A percentile compares a stretch with the other conserved stretches of the same genome.
phyloP scores from a whole-genome alignment of 2,888 invertebrate species.

The Alsophila aescularia region DNA sequence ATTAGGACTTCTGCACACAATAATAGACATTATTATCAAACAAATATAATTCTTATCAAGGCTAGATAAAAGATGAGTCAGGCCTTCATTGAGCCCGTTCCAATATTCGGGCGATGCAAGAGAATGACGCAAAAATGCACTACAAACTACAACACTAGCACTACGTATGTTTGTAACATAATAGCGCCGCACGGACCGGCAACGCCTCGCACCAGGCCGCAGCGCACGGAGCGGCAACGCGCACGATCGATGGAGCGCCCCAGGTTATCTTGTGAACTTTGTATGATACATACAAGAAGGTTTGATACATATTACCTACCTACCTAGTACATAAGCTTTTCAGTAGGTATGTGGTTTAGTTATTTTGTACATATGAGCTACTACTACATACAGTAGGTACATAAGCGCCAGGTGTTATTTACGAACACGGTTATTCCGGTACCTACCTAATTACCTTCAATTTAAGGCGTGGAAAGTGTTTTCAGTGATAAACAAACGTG shows the following conservation, averaged over 20 bases:
- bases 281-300: no score
- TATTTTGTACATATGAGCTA: not conserved
- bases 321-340: not conserved
- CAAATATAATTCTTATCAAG: not conserved
- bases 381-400: no score
- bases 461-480: not conserved
- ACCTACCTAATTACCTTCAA: not conserved
- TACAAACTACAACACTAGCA: no score
- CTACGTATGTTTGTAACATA: slow-evolving; percentile 47
- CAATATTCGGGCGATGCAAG: slow-evolving; percentile 23
- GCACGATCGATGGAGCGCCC: slow-evolving; percentile 55
- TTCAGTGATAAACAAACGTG: not conserved
- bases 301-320: not conserved
- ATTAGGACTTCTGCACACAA: no score
- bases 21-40: no score
- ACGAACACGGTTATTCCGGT: no score
- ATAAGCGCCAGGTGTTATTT: not conserved
- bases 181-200: slow-evolving; percentile 55
- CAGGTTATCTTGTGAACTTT: slow-evolving; percentile 51
- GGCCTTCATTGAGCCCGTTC: not conserved
- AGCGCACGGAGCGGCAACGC: slow-evolving; percentile 60
- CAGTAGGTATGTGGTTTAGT: not conserved
- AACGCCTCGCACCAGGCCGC: slow-evolving; percentile 42
- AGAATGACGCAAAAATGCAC: slow-evolving; percentile 38
- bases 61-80: not conserved